A percentile compares a stretch with the other conserved stretches of the same genome.
Conservation (phyloP, 2,888 invertebrate genomes). For the Heliconius ismenius region DNA sequence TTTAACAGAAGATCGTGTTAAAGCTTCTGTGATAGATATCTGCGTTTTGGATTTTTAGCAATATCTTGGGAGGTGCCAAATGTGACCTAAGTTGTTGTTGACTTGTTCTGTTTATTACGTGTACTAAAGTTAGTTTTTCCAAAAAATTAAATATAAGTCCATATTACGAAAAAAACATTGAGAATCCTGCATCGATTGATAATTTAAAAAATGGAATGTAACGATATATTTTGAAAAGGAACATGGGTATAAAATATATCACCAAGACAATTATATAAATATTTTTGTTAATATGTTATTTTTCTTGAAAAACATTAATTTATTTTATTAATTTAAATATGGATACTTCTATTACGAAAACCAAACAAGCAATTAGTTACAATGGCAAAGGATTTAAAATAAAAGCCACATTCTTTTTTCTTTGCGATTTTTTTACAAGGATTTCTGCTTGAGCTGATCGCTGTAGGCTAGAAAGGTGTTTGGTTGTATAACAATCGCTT, state of each 20-base stretch:
- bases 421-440: constrained; percentile 45
- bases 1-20: constrained; percentile 15
- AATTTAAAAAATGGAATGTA: too few species aligned
- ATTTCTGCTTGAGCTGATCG: constrained; percentile 59
- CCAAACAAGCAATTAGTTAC: neutral
- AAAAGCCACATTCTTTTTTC: constrained; percentile 34
- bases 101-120: too few species aligned
- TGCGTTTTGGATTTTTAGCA: neutral
- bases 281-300: too few species aligned
- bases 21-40: constrained; percentile 3
- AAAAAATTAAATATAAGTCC: neutral
- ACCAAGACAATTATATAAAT: too few species aligned
- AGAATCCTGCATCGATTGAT: too few species aligned
- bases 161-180: neutral
- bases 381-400: neutral
- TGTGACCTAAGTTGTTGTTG: neutral
- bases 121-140: neutral
- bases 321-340: neutral
- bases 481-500: constrained; percentile 65
- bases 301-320: too few species aligned
- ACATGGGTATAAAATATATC: too few species aligned
- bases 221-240: too few species aligned
- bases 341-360: neutral
- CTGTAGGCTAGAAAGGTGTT: constrained; percentile 72
- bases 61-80: constrained; percentile 1